Evolutionary conservation across 2,113 vertebrate species (phyloP), one percentile per base, ranked within the genome.

Genomic region (Pteropus alecto): DNA sequence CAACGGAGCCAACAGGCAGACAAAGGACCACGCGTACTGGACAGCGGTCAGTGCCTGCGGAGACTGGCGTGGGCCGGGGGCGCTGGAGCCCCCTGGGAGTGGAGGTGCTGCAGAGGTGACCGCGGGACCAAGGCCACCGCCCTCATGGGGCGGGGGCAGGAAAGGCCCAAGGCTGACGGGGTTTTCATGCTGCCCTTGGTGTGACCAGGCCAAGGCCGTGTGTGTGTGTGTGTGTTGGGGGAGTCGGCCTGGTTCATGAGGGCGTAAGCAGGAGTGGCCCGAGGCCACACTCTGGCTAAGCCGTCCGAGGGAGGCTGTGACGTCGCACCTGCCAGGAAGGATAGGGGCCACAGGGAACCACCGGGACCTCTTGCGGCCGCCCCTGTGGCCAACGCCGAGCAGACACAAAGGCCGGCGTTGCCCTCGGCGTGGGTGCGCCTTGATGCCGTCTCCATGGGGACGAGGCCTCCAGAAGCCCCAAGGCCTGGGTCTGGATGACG

Each of bases 71-170:
- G 58, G 5, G 22, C 58, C 22, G 1, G 30, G 14, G 67, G 67
- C 19, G 10, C 24, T 28, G 43, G 13, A 16, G 51, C 51, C 13
- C 15, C 9, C 48, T 67, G 21, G 6, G 70, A 46, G 70, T 60
- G 21, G 28, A 26, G 60, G 68, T 10, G 35, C n/a, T 7, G 5
- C 26, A 7, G 3, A 21, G 10, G n/a, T 6, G 71, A 8, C 1
- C 0, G 7, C 7, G 33, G 7, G 58, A 21, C 15, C 15, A 15
- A 48, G 70, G 61, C 38, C 8, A 19, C 0, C 3, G 5, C 51
- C n/a, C 2, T 46, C 0, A 6, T 11, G 14, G 7, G 63, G 48
- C 3, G 28, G 22, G 46, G 28, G 3, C 54, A 14, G 41, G 51
- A 30, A 6, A 16, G 51, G 15, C 15, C 51, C 51, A 51, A 15